Conservation (phyloP, 2,888 invertebrate species). For the Steinernema scapterisci region DNA sequence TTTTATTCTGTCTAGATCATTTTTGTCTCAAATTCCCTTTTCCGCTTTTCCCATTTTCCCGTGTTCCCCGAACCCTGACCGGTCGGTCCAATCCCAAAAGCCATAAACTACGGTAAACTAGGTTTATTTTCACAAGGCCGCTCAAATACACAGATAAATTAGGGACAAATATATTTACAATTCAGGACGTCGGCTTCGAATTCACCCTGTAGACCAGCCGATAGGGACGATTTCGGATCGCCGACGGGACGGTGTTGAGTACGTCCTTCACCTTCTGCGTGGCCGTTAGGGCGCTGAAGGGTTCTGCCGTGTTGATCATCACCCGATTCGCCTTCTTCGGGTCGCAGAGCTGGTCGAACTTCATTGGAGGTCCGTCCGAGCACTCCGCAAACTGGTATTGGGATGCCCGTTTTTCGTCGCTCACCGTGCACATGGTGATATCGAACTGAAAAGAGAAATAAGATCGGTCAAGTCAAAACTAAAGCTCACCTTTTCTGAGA, state of each 20-base stretch:
- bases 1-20: no score
- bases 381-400: background rate
- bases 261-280: no score
- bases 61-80: no score
- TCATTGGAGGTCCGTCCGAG: background rate
- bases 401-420: background rate
- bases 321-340: background rate
- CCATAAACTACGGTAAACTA: no score
- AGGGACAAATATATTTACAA: background rate
- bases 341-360: conserved; percentile 9
- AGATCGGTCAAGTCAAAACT: background rate
- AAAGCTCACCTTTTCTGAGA: background rate
- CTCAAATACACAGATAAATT: no score
- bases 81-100: no score
- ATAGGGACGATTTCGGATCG: background rate
- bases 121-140: no score
- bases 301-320: conserved; percentile 3
- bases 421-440: background rate
- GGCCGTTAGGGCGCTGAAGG: background rate
- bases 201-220: conserved; percentile 7
- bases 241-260: no score
- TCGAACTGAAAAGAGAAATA: background rate
- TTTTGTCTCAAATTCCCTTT: no score
- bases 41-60: no score
- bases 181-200: background rate